A percentile compares a stretch with the other conserved stretches of the same genome.
These are phyloP conservation scores for Actinia tenebrosa DNA, from an alignment of 64 coral and sea anemone genomes.

Conservation along the genomic window DNA sequence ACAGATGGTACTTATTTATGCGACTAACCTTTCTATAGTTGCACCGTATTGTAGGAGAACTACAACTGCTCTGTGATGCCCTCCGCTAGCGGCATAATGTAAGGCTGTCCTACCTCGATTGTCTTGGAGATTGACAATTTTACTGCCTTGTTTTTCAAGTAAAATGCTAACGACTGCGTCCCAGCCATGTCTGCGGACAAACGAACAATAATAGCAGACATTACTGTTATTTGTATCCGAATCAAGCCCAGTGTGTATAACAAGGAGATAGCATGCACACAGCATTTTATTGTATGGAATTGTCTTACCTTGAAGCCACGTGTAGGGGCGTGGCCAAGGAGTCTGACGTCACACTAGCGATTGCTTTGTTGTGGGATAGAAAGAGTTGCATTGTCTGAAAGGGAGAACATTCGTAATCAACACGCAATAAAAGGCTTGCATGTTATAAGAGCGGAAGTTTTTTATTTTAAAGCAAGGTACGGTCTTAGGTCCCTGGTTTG, in stretches of 20 bases:
- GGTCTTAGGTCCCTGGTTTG: too few relatives aligned
- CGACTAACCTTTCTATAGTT: constrained; percentile 42
- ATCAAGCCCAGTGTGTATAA: too few relatives aligned
- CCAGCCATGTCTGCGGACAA: constrained; percentile 47
- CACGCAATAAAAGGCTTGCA: too few relatives aligned
- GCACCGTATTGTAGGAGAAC: constrained; percentile 42
- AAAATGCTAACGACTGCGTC: constrained; percentile 34
- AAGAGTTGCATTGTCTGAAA: constrained; percentile 48
- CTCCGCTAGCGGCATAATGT: constrained; percentile 56
- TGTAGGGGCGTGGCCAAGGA: constrained; percentile 48
- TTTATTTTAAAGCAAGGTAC: too few relatives aligned
- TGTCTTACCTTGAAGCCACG: constrained; percentile 33
- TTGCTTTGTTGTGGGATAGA: constrained; percentile 33
- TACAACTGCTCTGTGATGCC: constrained; percentile 41
- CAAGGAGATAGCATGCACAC: not conserved
- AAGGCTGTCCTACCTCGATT: constrained; percentile 55
- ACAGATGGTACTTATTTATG: too few relatives aligned
- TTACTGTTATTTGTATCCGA: too few relatives aligned
- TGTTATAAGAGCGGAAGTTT: too few relatives aligned
- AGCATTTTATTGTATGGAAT: too few relatives aligned
- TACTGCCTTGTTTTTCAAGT: constrained; percentile 59
- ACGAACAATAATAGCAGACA: not conserved
- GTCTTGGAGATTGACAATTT: constrained; percentile 57
- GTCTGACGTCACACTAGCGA: constrained; percentile 38
- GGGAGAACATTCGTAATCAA: not conserved